Evolutionary conservation across 1,140 invertebrate genomes (phyloP).

Genomic region (Scylla paramamosain): DNA sequence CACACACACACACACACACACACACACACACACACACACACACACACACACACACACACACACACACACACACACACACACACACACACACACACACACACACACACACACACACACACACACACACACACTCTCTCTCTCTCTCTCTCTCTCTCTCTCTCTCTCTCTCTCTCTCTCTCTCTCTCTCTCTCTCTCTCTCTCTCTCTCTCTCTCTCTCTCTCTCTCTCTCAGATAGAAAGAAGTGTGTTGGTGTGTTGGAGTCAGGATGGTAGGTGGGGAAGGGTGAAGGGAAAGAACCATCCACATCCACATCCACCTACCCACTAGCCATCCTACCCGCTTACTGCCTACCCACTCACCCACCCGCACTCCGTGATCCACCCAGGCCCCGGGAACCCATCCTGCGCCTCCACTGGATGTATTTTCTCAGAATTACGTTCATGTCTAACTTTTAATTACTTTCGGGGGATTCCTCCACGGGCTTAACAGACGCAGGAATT

Average conservation of each 20-base stretch:
- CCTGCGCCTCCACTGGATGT: background rate
- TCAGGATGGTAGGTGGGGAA: background rate
- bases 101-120: too few species aligned
- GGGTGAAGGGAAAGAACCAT: background rate
- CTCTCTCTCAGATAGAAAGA: too few species aligned
- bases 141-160: too few species aligned
- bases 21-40: too few species aligned
- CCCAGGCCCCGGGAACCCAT: background rate
- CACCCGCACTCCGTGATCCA: background rate
- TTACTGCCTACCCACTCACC: background rate
- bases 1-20: too few species aligned
- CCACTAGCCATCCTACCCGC: background rate
- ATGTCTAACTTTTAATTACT: constrained; percentile 3
- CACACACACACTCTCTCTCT: too few species aligned
- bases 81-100: too few species aligned
- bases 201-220: too few species aligned
- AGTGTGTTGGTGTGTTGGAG: background rate
- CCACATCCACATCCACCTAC: background rate
- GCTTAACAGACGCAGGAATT: background rate
- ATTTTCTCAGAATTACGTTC: constrained; percentile 21
- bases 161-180: too few species aligned
- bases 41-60: too few species aligned
- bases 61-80: too few species aligned
- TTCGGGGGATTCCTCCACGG: background rate
- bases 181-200: too few species aligned